Evolutionary conservation across 2,113 vertebrate genomes (phyloP).

Genomic region (Phaethon lepturus): DNA sequence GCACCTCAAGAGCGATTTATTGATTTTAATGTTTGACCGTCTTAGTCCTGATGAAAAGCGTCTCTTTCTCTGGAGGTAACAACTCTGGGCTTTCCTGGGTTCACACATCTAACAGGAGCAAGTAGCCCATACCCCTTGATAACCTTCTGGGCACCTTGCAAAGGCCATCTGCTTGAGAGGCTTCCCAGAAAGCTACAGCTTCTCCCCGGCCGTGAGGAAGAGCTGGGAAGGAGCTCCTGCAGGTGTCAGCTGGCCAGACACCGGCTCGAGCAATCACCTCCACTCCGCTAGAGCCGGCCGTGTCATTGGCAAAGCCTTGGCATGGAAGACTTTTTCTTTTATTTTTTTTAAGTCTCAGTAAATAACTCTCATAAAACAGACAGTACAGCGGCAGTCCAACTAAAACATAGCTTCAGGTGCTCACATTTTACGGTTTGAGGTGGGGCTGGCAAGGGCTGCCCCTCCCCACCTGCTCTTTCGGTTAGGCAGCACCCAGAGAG

Average conservation of each 20-base stretch:
- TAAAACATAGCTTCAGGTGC: constrained; percentile 48
- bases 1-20: not conserved
- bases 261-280: not conserved
- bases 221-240: not conserved
- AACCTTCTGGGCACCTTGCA: not conserved
- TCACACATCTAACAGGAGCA: not conserved
- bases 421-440: constrained; percentile 1
- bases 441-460: constrained; percentile 41
- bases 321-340: not conserved
- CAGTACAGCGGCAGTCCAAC: not conserved
- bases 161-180: not conserved
- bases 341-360: not conserved
- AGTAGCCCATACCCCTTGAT: not conserved
- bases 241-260: not conserved
- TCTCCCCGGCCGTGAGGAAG: not conserved
- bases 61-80: not conserved
- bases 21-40: not conserved
- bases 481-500: not conserved
- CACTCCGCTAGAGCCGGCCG: not conserved
- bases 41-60: not conserved
- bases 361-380: not conserved
- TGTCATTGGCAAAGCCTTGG: not conserved
- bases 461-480: constrained; percentile 5
- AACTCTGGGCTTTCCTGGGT: not conserved
- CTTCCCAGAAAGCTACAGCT: not conserved